Evolutionary conservation across 2,797 vertebrate species (phyloP).

Genomic region (Pseudochaenichthys georgianus): DNA sequence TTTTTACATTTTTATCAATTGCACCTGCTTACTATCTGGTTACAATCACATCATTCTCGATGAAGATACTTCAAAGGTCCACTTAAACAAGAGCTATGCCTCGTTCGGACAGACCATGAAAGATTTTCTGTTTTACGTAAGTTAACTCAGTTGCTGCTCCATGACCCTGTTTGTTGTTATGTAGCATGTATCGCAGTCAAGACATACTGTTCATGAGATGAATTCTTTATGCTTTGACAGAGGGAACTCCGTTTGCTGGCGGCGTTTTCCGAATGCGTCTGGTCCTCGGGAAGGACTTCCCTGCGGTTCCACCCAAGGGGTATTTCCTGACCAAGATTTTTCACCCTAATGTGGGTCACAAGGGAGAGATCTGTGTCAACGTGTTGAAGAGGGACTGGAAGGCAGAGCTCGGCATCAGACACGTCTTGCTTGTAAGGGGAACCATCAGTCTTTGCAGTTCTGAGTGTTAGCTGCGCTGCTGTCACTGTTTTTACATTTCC

Average conservation of each 20-base stretch:
- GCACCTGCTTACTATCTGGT: neutral
- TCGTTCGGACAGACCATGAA: neutral
- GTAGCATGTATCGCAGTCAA: constrained; percentile 33
- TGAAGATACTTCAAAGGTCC: too few species aligned
- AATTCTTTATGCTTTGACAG: constrained; percentile 82
- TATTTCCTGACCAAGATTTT: constrained; percentile 98
- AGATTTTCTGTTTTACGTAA: constrained; percentile 11
- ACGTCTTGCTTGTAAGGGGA: constrained; percentile 90
- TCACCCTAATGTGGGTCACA: constrained; percentile 94
- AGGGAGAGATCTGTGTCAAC: constrained; percentile 96
- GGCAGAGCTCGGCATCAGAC: constrained; percentile 92
- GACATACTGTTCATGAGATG: constrained; percentile 62
- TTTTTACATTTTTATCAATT: constrained; percentile 10
- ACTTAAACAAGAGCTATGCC: too few species aligned
- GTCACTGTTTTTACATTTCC: neutral
- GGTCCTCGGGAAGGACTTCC: constrained; percentile 95
- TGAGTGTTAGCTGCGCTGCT: neutral
- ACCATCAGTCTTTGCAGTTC: neutral
- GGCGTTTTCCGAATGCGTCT: constrained; percentile 95
- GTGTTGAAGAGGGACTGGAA: constrained; percentile 95
- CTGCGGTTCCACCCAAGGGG: constrained; percentile 93
- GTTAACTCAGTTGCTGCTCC: constrained; percentile 27
- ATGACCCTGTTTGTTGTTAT: constrained; percentile 42
- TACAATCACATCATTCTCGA: too few species aligned
- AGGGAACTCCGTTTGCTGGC: constrained; percentile 94